phyloP scores from a whole-genome alignment of 2,888 invertebrate species.

The Morpho deidamia region DNA sequence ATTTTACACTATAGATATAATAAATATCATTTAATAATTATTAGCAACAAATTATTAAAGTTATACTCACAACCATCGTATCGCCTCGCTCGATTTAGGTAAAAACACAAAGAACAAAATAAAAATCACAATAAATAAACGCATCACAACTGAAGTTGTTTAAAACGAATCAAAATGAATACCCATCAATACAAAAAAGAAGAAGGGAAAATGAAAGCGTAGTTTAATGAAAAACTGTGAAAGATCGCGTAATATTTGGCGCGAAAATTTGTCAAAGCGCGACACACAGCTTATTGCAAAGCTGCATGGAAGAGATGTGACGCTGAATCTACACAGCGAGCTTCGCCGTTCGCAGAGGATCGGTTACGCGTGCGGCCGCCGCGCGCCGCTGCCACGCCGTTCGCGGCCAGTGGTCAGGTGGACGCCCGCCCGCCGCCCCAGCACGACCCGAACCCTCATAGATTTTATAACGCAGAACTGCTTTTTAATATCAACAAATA shows the following conservation, averaged over 20 bases:
- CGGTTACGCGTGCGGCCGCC: constrained; percentile 27
- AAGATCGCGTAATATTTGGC: constrained; percentile 50
- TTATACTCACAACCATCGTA: constrained; percentile 72
- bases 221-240: constrained; percentile 5
- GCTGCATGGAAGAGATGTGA: constrained; percentile 26
- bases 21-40: background rate
- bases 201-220: constrained; percentile 22
- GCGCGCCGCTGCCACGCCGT: constrained; percentile 21
- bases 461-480: constrained; percentile 12
- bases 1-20: background rate
- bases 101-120: constrained; percentile 73
- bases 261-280: constrained; percentile 47
- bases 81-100: constrained; percentile 59
- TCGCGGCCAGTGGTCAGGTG: constrained; percentile 60
- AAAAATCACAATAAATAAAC: constrained; percentile 59
- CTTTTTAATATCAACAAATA: background rate
- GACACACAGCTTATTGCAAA: constrained; percentile 35
- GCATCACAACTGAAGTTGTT: constrained; percentile 49
- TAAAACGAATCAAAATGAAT: constrained; percentile 8
- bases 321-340: constrained; percentile 15
- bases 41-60: background rate
- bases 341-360: constrained; percentile 22
- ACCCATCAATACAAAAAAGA: constrained; percentile 12
- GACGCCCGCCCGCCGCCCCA: constrained; percentile 40
- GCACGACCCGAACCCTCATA: constrained; percentile 25